Evolutionary conservation across 2,888 invertebrate genomes (phyloP), one percentile per base, ranked within the genome.

Genomic region (Tipula lateralis): DNA sequence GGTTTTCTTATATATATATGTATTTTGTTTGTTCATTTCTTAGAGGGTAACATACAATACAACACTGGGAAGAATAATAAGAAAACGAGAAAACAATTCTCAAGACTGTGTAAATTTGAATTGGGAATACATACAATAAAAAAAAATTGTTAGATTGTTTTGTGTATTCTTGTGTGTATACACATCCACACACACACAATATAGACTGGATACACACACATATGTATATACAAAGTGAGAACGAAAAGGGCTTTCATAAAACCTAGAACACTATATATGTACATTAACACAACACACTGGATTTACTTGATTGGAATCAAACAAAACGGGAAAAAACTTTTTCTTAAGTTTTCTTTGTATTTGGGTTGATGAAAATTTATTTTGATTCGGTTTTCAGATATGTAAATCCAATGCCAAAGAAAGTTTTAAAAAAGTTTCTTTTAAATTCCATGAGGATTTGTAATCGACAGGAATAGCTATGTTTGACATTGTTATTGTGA

Each of bases 281-380:
- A 66, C 66, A 24, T 24, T 66, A 66, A 66, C 66, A 66, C 24
- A 66, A 66, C 66, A n/a, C n/a, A 66, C 66, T 66, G 66, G 66
- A 66, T 66, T 66, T 66, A 66, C 66, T 66, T 66, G 66, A 66
- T 66, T 66, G 66, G 66, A 66, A 66, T 66, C 66, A 66, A 66
- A 66, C 66, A 66, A 66, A 66, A 66, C 39, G 13, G 13, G 13
- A 39, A 39, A 9, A 66, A 66, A 66, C 24, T 66, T 66, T 66
- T 66, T 24, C 66, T 0, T 24, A 66, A 66, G 66, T 66, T 66
- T 66, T 66, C 66, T 19, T n/a, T n/a, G 16, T 44, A 44, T n/a
- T 24, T 66, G 24, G 24, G 44, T 44, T 44, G 44, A 44, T n/a
- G 44, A 16, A 66, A 24, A 66, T 66, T 24, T 9, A 66, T 66